Base-by-base conservation (phyloP, 1,140 invertebrate species). In the Pissodes strobi region DNA sequence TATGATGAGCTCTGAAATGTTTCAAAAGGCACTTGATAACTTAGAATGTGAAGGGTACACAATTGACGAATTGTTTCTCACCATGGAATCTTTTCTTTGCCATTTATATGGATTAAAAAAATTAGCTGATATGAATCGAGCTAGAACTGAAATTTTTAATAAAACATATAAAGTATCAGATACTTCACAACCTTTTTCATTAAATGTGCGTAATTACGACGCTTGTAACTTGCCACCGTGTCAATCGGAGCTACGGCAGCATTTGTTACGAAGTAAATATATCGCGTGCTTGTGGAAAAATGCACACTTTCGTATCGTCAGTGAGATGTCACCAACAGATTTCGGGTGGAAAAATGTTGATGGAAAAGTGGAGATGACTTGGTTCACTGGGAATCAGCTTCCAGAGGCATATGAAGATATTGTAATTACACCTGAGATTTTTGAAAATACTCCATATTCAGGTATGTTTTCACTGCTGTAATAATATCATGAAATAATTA, bases 371-470 rank as follows among this genome's bases (percentile, higher is more conserved):
- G 63, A 73, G 43, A 68, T 73, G 58, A 66, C 41, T 49, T 74
- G 72, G 72, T 74, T 73, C 66, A 60, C 51, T 56, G 69, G 66
- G 43, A 64, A 73, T 56, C 73, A 73, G 66, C 56, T 74, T 52
- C 70, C 72, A 56, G 64, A 72, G 62, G 61, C 67, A 6, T 72
- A 72, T 57, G 68, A 73, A 65, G 70, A 74, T 67, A 46, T 72
- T 46, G 65, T 68, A 13, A 49, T 34, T 34, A 37, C 53, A 34
- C 52, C 41, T 9, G 22, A 48, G 10, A 59, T 59, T 59, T 34
- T 59, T 4, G 41, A 15, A 45, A 1, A 45, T 1, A 45, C 9
- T 45, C 15, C 41, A 45, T 10, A 45, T 45, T 45, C 41, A 45
- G 41, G 41, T 45, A 45, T 56, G 2, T 30, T 37, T 46, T 58